These are phyloP conservation scores for Erebia palarica DNA, from an alignment of 2,888 invertebrate genomes.

Conservation along the genomic window DNA sequence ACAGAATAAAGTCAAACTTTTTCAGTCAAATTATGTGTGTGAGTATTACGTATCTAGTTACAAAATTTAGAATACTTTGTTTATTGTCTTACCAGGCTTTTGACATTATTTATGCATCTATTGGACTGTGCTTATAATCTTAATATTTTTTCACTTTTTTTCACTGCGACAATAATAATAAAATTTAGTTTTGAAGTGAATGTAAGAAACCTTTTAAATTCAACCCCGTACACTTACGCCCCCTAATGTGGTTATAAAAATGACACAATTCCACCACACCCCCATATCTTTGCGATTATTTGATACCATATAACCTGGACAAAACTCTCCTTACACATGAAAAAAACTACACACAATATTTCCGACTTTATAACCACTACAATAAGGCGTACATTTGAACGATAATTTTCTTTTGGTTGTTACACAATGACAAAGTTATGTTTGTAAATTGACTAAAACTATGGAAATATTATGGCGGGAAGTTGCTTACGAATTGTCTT, in stretches of 20 bases:
- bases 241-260: slow-evolving; percentile 66
- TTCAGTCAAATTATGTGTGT: too few relatives aligned
- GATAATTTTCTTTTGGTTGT: neutral
- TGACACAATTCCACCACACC: slow-evolving; percentile 63
- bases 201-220: slow-evolving; percentile 46
- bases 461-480: slow-evolving; percentile 76
- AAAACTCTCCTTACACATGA: neutral
- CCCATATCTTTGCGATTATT: slow-evolving; percentile 62
- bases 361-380: neutral
- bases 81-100: too few relatives aligned
- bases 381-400: slow-evolving; percentile 33
- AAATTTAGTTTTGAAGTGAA: slow-evolving; percentile 18
- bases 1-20: too few relatives aligned
- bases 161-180: neutral
- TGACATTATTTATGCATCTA: too few relatives aligned
- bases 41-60: too few relatives aligned
- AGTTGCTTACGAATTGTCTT: slow-evolving; percentile 76
- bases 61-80: too few relatives aligned
- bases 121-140: too few relatives aligned
- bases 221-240: slow-evolving; percentile 54
- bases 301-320: slow-evolving; percentile 52
- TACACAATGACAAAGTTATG: slow-evolving; percentile 24
- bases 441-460: slow-evolving; percentile 49
- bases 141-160: neutral
- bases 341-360: slow-evolving; percentile 7